Conservation (phyloP, 2,888 invertebrate species). For the Macaria liturata region DNA sequence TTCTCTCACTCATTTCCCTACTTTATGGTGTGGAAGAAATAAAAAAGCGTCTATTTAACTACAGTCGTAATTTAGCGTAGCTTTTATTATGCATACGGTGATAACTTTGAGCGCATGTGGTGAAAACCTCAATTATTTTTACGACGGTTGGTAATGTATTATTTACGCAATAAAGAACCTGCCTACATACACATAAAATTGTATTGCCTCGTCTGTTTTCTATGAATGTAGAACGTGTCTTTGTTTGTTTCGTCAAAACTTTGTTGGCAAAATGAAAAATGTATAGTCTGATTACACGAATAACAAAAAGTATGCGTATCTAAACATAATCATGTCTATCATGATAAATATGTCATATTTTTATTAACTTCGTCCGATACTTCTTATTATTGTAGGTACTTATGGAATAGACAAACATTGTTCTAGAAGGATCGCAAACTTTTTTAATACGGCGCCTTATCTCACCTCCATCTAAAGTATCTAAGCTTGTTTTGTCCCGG, state of each 20-base stretch:
- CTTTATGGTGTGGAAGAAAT: constrained; percentile 12
- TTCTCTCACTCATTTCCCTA: constrained; percentile 1
- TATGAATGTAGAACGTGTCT: constrained; percentile 27
- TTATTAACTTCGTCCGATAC: too few relatives aligned
- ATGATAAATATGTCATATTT: too few relatives aligned
- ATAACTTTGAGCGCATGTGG: constrained; percentile 30
- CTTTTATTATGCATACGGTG: constrained; percentile 24
- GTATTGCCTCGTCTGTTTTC: constrained; percentile 32
- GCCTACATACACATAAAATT: constrained; percentile 15
- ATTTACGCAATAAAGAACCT: constrained; percentile 25
- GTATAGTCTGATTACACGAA: too few relatives aligned
- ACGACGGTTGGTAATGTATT: constrained; percentile 25
- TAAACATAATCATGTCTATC: too few relatives aligned
- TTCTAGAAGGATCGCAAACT: constrained; percentile 42
- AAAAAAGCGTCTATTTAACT: constrained; percentile 14
- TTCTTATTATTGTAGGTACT: not conserved
- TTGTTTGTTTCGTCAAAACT: constrained; percentile 18
- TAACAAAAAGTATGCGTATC: too few relatives aligned
- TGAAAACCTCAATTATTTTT: constrained; percentile 33
- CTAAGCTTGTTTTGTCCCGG: constrained; percentile 37
- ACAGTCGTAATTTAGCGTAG: constrained; percentile 14
- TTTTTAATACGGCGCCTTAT: constrained; percentile 69
- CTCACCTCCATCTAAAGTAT: constrained; percentile 44
- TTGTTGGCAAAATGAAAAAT: not conserved
- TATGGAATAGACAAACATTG: constrained; percentile 10